Base-by-base conservation (phyloP, 2,888 invertebrate species). In the Epinotia brunnichana region DNA sequence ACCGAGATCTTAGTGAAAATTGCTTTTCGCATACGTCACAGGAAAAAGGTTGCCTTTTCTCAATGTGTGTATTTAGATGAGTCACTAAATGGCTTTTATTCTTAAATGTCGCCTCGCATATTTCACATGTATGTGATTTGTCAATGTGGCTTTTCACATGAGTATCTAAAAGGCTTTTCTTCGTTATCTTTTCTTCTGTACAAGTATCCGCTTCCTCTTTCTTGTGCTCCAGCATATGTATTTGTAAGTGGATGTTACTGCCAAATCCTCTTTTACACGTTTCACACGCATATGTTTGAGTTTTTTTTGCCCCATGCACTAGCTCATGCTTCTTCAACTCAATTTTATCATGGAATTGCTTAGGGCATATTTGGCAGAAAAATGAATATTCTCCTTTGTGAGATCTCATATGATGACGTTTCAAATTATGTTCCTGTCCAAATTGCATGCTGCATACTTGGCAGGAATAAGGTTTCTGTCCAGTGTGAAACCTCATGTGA, bases 281-380 rank as follows among this genome's bases (percentile, higher is more conserved):
- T 24, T 48, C 44, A 24, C 44, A 62, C 15, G 48, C 24, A 44
- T 44, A 44, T 48, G 44, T 48, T 48, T 7, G 13, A 4, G 44
- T 44, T 11, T 13, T 15, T 48, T 48, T 48, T 48, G n/a, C 7
- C n/a, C 1, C n/a, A 21, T 17, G 48, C 24, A 11, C 24, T 62
- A 62, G 2, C 48, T 48, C 48, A n/a, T 62, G 62, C 24, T 62
- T 62, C 11, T 62, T 62, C 15, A 24, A 48, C 10, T 62, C 21
- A 1, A 44, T 10, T 62, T 48, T 24, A 11, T 62, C 24, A 10
- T 48, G 9, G n/a, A 62, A 62, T 15, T 62, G 44, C 48, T 62
- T 62, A n/a, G 44, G 44, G 11, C 44, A 62, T 17, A n/a, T 13
- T 62, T 24, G 24, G 44, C 62, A 48, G 24, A 13, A 44, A 15